Base-by-base conservation (phyloP, 1,140 invertebrate genomes). In the Paramacrobiotus metropolitanus region DNA sequence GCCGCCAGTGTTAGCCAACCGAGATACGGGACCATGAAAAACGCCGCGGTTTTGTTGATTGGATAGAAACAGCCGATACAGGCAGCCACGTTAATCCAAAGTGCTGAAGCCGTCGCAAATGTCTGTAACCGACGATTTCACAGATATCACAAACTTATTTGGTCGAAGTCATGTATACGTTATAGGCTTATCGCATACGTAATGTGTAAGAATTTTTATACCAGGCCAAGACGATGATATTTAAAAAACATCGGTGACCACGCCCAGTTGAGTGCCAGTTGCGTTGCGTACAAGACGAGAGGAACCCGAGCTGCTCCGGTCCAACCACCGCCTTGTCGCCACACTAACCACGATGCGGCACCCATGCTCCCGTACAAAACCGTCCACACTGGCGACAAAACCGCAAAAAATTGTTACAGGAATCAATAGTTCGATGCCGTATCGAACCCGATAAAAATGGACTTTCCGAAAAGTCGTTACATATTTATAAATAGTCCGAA, bases 191-290 rank as follows among this genome's bases (percentile, higher is more conserved):
- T n/a, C n/a, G n/a, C n/a, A n/a, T n/a, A n/a, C n/a, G n/a, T n/a
- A n/a, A n/a, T n/a, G n/a, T n/a, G n/a, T 21, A 0, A 20, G 21
- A 2, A 21, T 34, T 48, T 59, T 20, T n/a, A 21, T 76, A 86
- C 86, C 78, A 79, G 77, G 74, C 85, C 83, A 2, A 85, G 74
- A 64, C 81, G 80, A 63, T 82, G 81, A 29, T 75, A 65, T 48
- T 81, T 81, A 72, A 90, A 90, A 73, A 90, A 90, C n/a, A 90
- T 79, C 2, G 85, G 86, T 1, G 84, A 80, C 86, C 86, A 91
- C 0, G 80, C 77, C 83, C 84, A 89, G 70, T 90, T 91, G 0
- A 90, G 71, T 0, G 80, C 77, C 59, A 91, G 72, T 69, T 88
- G 86, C 1, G 78, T 71, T 2, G 80, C 84, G 66, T 86, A 90